phyloP scores from a whole-genome alignment of 2,113 vertebrate genomes.

The Scartelaos histophorus region DNA sequence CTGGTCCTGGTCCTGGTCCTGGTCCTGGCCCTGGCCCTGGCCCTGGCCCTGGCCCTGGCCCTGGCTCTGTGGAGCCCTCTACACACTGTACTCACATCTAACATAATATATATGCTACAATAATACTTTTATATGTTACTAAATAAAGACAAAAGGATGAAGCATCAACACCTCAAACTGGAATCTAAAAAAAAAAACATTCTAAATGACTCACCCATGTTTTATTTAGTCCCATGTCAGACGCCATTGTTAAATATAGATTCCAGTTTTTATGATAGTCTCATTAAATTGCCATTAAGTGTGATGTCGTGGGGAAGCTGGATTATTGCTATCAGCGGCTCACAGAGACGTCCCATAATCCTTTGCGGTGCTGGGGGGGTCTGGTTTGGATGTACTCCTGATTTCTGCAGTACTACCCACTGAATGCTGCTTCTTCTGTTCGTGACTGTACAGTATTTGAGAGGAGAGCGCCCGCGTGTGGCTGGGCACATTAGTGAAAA shows the following conservation, averaged over 20 bases:
- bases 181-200: neutral
- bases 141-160: neutral
- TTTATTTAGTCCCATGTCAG: too few relatives aligned
- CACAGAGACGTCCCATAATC: neutral
- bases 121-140: too few relatives aligned
- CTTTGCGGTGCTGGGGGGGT: neutral
- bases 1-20: too few relatives aligned
- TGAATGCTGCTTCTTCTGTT: conserved; percentile 95
- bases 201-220: neutral
- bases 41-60: too few relatives aligned
- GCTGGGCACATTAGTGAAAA: conserved; percentile 79
- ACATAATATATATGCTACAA: neutral
- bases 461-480: conserved; percentile 77
- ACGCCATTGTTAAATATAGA: too few relatives aligned
- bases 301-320: neutral
- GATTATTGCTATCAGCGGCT: neutral
- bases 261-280: neutral
- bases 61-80: neutral
- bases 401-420: conserved; percentile 90
- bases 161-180: neutral
- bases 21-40: neutral
- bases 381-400: conserved; percentile 78
- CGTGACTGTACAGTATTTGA: conserved; percentile 88
- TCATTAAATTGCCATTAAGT: neutral
- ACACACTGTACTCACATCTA: neutral